Conservation (phyloP, 2,113 vertebrate genomes). For the Colossoma macropomum region DNA sequence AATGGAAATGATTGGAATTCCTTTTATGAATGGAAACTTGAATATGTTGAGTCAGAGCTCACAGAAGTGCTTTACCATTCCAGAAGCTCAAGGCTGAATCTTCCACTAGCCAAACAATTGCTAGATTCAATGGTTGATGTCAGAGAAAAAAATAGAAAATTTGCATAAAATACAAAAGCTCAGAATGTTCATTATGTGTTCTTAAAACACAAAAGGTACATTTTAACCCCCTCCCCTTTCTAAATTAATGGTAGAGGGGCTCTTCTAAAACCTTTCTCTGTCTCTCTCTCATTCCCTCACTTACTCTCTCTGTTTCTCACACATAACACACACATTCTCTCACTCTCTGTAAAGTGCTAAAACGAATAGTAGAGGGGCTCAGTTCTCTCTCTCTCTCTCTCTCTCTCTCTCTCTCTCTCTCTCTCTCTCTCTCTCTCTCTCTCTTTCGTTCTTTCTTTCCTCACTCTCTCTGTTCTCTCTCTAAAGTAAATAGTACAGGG, state of each 20-base stretch:
- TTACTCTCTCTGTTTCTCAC: not conserved
- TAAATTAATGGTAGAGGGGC: no score
- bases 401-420: no score
- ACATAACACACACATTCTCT: not conserved
- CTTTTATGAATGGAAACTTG: constrained; percentile 32
- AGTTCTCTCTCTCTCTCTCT: not conserved
- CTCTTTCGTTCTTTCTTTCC: no score
- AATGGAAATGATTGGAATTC: not conserved
- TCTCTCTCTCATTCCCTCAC: not conserved
- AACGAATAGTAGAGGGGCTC: no score
- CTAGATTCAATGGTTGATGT: not conserved
- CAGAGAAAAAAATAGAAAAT: not conserved
- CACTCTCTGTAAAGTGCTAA: no score
- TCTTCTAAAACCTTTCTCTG: not conserved
- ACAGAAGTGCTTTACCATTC: constrained; percentile 8
- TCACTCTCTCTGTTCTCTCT: not conserved
- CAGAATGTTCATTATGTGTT: not conserved
- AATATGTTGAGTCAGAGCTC: constrained; percentile 26
- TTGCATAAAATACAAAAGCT: not conserved
- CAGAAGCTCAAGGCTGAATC: constrained; percentile 27
- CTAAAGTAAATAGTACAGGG: no score
- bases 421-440: no score
- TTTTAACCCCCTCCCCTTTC: no score
- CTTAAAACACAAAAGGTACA: not conserved
- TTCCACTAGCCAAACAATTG: not conserved